phyloP scores from a whole-genome alignment of 2,888 invertebrate species.

The Luperina testacea region DNA sequence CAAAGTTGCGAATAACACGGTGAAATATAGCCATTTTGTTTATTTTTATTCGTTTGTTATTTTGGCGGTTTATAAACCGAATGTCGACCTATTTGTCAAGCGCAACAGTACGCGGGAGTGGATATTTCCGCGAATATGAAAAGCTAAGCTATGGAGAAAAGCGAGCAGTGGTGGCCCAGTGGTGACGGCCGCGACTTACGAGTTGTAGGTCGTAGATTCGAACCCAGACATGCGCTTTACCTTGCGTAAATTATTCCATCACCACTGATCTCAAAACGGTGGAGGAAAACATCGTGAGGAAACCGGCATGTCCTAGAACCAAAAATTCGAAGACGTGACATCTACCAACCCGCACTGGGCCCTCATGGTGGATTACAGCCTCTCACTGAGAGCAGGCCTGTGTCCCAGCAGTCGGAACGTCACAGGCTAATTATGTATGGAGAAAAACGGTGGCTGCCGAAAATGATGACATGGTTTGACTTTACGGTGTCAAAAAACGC shows the following conservation, averaged over 20 bases:
- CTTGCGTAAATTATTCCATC: too few relatives aligned
- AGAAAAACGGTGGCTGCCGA: neutral
- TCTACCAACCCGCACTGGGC: too few relatives aligned
- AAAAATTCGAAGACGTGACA: too few relatives aligned
- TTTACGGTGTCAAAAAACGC: neutral
- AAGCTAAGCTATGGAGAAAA: neutral
- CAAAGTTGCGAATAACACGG: constrained; percentile 33
- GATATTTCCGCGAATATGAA: constrained; percentile 18
- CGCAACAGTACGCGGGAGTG: constrained; percentile 5
- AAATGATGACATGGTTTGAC: neutral
- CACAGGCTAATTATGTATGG: neutral
- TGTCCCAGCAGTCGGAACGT: too few relatives aligned
- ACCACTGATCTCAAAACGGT: too few relatives aligned
- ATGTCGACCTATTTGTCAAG: constrained; percentile 49
- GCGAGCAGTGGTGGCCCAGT: neutral
- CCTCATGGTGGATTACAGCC: too few relatives aligned
- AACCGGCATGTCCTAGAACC: too few relatives aligned
- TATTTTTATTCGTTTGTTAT: constrained; percentile 19
- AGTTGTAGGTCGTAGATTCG: too few relatives aligned
- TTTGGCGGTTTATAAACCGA: constrained; percentile 46
- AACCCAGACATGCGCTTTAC: too few relatives aligned
- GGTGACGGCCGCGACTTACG: too few relatives aligned
- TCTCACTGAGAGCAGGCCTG: too few relatives aligned
- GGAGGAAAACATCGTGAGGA: too few relatives aligned
- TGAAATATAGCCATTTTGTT: constrained; percentile 36